Conservation (phyloP, 2,113 vertebrate species). For the Trochalopteron elliotii region DNA sequence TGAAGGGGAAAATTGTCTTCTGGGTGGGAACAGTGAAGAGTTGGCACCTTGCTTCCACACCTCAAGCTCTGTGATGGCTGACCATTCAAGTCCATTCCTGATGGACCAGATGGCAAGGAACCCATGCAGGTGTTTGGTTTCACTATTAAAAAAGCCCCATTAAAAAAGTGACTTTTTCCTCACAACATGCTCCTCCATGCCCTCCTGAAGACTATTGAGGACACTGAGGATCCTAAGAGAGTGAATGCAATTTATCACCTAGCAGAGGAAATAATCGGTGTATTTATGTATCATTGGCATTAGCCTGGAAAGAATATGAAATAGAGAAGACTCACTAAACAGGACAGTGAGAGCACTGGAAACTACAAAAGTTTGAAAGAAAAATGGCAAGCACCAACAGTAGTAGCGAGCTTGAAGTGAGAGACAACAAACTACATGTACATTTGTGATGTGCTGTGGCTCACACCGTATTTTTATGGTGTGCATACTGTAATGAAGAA, state of each 20-base stretch:
- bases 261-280: background rate
- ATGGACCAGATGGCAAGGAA: accelerated
- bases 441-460: background rate
- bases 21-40: accelerated
- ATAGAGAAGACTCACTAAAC: background rate
- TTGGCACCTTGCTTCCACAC: accelerated
- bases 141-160: background rate
- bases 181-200: background rate
- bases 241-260: background rate
- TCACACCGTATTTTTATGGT: background rate
- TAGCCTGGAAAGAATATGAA: background rate
- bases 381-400: background rate
- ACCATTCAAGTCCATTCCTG: background rate
- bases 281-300: background rate
- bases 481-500: background rate
- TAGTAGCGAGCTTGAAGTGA: background rate
- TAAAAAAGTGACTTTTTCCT: background rate
- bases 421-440: background rate
- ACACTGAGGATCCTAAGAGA: background rate
- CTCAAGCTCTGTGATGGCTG: background rate
- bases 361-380: background rate
- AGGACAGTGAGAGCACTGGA: background rate
- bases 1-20: background rate
- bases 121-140: background rate
- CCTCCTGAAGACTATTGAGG: background rate